A percentile compares a stretch with the other conserved stretches of the same genome.
Conservation (phyloP, 2,797 vertebrate species). For the Craterocephalus amniculus region DNA sequence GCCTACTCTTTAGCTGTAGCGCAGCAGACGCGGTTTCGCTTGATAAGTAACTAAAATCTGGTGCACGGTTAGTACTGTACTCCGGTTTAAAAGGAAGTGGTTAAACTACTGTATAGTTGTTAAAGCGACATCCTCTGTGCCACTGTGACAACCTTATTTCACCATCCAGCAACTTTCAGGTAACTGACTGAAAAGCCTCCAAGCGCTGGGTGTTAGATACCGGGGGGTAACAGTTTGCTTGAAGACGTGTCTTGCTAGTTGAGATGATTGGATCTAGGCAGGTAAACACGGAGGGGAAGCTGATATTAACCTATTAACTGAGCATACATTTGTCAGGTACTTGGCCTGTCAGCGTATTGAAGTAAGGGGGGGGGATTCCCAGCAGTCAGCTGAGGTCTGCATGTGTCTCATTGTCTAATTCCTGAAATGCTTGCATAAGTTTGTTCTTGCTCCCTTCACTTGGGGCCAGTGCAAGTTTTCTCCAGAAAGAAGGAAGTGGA, state of each 20-base stretch:
- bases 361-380: slow-evolving; percentile 65
- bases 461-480: slow-evolving; percentile 32
- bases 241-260: slow-evolving; percentile 15
- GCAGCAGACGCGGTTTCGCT: slow-evolving; percentile 18
- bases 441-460: slow-evolving; percentile 61
- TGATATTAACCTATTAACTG: slow-evolving; percentile 43
- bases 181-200: slow-evolving; percentile 29
- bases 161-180: slow-evolving; percentile 51
- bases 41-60: slow-evolving; percentile 49
- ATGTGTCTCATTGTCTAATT: slow-evolving; percentile 65
- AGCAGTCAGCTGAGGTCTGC: slow-evolving; percentile 69
- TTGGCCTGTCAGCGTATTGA: slow-evolving; percentile 59
- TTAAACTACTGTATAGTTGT: slow-evolving; percentile 71
- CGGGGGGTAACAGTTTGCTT: background rate
- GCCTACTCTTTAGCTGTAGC: slow-evolving; percentile 7
- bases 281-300: slow-evolving; percentile 19
- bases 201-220: slow-evolving; percentile 3
- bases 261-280: slow-evolving; percentile 39
- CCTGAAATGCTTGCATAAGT: slow-evolving; percentile 79
- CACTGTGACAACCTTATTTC: slow-evolving; percentile 65
- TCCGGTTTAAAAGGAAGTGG: slow-evolving; percentile 72
- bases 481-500: slow-evolving; percentile 72
- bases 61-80: slow-evolving; percentile 62
- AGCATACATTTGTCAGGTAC: slow-evolving; percentile 50
- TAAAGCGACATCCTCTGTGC: slow-evolving; percentile 68